A percentile compares a stretch with the other conserved stretches of the same genome.
Evolutionary conservation across 2,797 vertebrate species (phyloP).

Genomic region (Trachops cirrhosus): DNA sequence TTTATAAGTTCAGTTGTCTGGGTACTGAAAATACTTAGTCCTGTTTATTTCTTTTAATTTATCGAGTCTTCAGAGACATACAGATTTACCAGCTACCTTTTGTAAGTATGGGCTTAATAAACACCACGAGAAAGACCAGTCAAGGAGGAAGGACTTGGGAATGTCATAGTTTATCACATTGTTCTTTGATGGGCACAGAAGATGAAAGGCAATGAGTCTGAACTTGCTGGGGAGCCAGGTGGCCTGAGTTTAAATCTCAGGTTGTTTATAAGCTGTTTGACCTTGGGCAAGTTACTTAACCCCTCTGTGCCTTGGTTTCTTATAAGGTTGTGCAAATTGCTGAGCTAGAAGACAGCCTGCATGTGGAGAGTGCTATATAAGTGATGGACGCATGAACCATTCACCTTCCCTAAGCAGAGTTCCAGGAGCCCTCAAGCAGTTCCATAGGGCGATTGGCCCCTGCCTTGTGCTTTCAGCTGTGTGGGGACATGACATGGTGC

Average conservation of each 20-base stretch:
- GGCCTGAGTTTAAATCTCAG: not conserved
- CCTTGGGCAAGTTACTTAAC: not conserved
- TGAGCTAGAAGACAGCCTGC: not conserved
- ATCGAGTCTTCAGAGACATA: not conserved
- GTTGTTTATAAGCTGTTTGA: not conserved
- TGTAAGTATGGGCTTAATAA: not conserved
- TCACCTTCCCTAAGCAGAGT: not conserved
- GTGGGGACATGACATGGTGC: accelerated
- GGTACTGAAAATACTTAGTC: not conserved
- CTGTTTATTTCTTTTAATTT: not conserved
- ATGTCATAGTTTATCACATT: not conserved
- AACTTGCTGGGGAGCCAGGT: not conserved
- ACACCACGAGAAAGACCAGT: not conserved
- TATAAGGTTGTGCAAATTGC: not conserved
- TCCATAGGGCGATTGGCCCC: not conserved
- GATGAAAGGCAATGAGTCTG: not conserved
- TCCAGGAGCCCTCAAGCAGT: not conserved
- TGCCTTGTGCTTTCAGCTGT: not conserved
- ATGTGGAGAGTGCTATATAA: not conserved
- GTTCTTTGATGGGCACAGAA: not conserved
- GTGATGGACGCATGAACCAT: not conserved
- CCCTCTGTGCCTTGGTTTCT: not conserved
- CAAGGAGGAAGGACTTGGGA: not conserved
- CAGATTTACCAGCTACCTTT: not conserved
- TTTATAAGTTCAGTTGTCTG: not conserved